Percentiles rank a stretch among this genome's conserved stretches.
Conservation (phyloP, 2,797 vertebrate genomes). For the Ctenopoma kingsleyae region DNA sequence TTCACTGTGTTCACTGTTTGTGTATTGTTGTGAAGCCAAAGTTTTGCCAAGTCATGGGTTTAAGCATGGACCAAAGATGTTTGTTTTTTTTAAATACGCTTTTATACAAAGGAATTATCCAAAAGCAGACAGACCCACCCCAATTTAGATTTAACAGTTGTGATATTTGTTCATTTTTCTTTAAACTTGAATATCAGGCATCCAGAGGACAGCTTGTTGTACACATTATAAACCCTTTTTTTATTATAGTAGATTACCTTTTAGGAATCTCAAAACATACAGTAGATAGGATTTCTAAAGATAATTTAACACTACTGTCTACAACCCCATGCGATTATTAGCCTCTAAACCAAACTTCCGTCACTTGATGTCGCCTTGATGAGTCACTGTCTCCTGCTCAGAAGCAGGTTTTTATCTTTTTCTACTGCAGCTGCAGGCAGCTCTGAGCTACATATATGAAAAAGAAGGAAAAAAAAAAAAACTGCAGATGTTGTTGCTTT, state of each 20-base stretch:
- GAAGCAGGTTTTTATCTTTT: conserved; percentile 68
- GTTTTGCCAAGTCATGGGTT: conserved; percentile 64
- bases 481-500: conserved; percentile 68
- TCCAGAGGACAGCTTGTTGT: too few relatives aligned
- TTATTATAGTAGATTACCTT: conserved; percentile 37
- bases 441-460: conserved; percentile 75
- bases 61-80: conserved; percentile 81
- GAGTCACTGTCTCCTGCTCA: conserved; percentile 58
- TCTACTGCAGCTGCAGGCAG: conserved; percentile 89
- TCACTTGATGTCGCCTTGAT: conserved; percentile 70
- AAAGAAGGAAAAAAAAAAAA: conserved; percentile 45
- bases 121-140: conserved; percentile 48
- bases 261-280: conserved; percentile 28
- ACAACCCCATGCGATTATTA: conserved; percentile 51
- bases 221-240: conserved; percentile 34
- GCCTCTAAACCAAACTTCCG: conserved; percentile 42
- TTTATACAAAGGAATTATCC: conserved; percentile 57
- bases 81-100: conserved; percentile 53
- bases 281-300: conserved; percentile 44
- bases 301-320: conserved; percentile 50
- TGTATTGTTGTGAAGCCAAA: conserved; percentile 68
- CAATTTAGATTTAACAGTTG: conserved; percentile 33
- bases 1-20: conserved; percentile 50
- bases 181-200: conserved; percentile 44
- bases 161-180: conserved; percentile 38